Evolutionary conservation across 2,888 invertebrate genomes (phyloP).

Genomic region (Stratiomys singularior): DNA sequence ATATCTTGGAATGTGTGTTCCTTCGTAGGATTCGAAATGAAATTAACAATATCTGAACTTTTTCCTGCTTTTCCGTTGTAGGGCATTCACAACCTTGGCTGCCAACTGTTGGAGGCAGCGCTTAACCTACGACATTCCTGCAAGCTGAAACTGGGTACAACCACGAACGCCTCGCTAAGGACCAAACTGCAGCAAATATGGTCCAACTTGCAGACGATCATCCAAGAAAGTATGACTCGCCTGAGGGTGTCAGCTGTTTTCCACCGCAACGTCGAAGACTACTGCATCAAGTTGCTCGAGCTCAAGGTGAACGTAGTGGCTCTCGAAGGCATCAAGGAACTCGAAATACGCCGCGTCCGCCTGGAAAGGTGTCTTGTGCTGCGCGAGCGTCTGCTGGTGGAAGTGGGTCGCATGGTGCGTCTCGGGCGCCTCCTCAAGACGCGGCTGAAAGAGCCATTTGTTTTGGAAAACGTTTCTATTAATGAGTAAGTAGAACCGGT

Average conservation of each 20-base stretch:
- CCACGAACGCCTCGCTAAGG: conserved; percentile 69
- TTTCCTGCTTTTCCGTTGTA: conserved; percentile 58
- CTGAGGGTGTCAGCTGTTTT: conserved; percentile 80
- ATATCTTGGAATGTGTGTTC: too few relatives aligned
- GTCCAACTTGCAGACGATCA: conserved; percentile 75
- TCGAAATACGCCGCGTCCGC: conserved; percentile 64
- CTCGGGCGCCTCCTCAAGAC: conserved; percentile 75
- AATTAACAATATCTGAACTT: too few relatives aligned
- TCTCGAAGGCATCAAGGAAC: conserved; percentile 64
- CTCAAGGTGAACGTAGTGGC: conserved; percentile 70
- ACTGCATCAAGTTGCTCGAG: conserved; percentile 72
- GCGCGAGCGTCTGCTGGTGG: conserved; percentile 74
- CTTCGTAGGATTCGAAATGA: too few relatives aligned
- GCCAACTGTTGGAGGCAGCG: conserved; percentile 80
- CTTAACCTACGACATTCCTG: conserved; percentile 78
- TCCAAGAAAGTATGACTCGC: conserved; percentile 80
- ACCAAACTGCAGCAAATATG: conserved; percentile 73
- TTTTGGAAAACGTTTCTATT: conserved; percentile 59
- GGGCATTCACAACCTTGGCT: conserved; percentile 85
- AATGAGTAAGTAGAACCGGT: conserved; percentile 47
- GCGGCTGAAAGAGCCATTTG: conserved; percentile 73
- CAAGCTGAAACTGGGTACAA: conserved; percentile 72
- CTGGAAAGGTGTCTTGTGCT: conserved; percentile 70
- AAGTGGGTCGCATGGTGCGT: conserved; percentile 78
- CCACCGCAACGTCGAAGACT: conserved; percentile 75